These are phyloP conservation scores for Belgica antarctica DNA, from an alignment of 2,888 invertebrate species.

Conservation along the genomic window DNA sequence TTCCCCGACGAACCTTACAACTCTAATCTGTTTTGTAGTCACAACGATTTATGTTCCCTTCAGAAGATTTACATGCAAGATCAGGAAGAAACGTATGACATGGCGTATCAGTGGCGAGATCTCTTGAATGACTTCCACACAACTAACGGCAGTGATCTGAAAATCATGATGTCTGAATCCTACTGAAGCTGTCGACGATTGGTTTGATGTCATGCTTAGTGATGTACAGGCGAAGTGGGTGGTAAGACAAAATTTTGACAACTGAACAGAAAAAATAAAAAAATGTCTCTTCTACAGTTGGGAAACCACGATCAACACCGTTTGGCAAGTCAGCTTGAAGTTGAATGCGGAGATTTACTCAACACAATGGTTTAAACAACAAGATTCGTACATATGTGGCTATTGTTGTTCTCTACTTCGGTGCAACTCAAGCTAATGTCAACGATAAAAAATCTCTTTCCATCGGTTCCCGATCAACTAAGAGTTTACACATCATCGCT, in stretches of 20 bases:
- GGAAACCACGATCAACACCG: constrained; percentile 58
- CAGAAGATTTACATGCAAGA: constrained; percentile 62
- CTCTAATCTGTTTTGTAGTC: constrained; percentile 56
- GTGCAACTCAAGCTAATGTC: constrained; percentile 11
- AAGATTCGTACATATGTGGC: not conserved
- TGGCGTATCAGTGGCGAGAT: constrained; percentile 60
- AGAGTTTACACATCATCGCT: constrained; percentile 33
- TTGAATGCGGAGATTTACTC: constrained; percentile 64
- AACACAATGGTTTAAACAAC: constrained; percentile 60
- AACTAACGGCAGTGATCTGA: constrained; percentile 52
- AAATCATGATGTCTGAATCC: constrained; percentile 63
- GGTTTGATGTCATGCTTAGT: constrained; percentile 62
- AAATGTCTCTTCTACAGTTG: constrained; percentile 50
- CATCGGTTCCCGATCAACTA: not conserved
- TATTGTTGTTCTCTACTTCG: constrained; percentile 27
- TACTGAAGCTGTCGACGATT: constrained; percentile 61
- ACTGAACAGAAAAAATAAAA: not conserved
- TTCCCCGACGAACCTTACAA: constrained; percentile 58
- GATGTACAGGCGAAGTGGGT: constrained; percentile 65
- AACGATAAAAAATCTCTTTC: not conserved
- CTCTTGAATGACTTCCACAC: constrained; percentile 57
- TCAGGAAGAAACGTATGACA: constrained; percentile 60
- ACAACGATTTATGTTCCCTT: constrained; percentile 56
- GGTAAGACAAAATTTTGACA: constrained; percentile 55
- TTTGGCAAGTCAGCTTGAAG: constrained; percentile 60